phyloP scores from a whole-genome alignment of 2,888 invertebrate species.

The Phengaris arion region DNA sequence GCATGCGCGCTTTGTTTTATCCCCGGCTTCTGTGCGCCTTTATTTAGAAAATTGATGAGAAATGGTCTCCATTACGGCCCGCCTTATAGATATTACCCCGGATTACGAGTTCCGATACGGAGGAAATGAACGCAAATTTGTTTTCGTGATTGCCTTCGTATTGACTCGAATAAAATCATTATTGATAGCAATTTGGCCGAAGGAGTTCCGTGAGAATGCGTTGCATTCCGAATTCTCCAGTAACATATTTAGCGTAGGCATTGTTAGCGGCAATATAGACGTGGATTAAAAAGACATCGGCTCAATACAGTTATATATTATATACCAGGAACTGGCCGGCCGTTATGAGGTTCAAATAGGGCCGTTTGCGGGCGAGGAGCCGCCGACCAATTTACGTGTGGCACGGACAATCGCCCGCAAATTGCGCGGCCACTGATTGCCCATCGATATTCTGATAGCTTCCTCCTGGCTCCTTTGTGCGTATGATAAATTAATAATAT shows the following conservation, averaged over 20 bases:
- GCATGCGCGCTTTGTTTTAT: conserved; percentile 76
- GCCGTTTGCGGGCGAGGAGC: conserved; percentile 57
- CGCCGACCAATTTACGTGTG: conserved; percentile 65
- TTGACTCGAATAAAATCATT: conserved; percentile 72
- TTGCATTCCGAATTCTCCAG: background rate
- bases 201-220: conserved; percentile 20
- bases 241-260: background rate
- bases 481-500: conserved; percentile 35
- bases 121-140: conserved; percentile 79
- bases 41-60: conserved; percentile 81
- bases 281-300: conserved; percentile 18
- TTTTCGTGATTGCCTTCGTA: conserved; percentile 76
- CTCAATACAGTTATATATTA: conserved; percentile 23
- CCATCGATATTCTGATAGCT: conserved; percentile 62
- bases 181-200: conserved; percentile 69
- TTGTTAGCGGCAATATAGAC: background rate
- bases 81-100: conserved; percentile 71
- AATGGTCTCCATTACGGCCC: conserved; percentile 78
- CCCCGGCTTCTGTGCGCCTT: conserved; percentile 78
- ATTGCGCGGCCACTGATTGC: conserved; percentile 72
- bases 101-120: conserved; percentile 59
- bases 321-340: conserved; percentile 38
- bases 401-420: conserved; percentile 74
- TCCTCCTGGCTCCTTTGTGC: conserved; percentile 30
- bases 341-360: conserved; percentile 52